Conservation (phyloP, 1,140 invertebrate species). For the Schlechtendalia chinensis region DNA sequence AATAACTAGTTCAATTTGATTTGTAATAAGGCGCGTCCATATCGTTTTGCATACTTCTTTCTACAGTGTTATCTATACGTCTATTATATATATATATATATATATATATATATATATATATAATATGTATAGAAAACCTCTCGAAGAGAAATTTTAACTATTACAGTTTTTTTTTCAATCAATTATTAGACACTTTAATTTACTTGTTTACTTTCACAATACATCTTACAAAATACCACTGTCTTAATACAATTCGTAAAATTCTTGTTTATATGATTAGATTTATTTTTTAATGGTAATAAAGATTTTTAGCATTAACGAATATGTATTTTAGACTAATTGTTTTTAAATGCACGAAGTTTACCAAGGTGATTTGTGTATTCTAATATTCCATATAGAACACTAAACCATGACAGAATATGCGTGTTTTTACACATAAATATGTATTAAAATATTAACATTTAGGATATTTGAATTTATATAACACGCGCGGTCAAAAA, state of each 20-base stretch:
- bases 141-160: not conserved
- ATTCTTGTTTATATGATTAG: not conserved
- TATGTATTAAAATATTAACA: too few species aligned
- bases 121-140: not conserved
- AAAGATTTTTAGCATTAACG: not conserved
- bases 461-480: not conserved
- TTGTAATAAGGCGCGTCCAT: constrained; percentile 42
- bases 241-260: not conserved
- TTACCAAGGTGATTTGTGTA: not conserved
- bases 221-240: not conserved
- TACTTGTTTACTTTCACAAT: not conserved
- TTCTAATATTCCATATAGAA: not conserved
- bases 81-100: not conserved
- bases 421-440: not conserved
- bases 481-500: not conserved
- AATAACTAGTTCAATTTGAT: constrained; percentile 34
- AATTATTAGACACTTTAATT: not conserved
- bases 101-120: not conserved
- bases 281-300: not conserved
- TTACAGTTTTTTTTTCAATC: not conserved
- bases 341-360: constrained; percentile 3
- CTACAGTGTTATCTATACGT: constrained; percentile 13
- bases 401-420: not conserved
- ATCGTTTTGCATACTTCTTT: constrained; percentile 41
- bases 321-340: not conserved